These are phyloP conservation scores for Apotomis capreana DNA, from an alignment of 2,888 invertebrate genomes.

Conservation along the genomic window DNA sequence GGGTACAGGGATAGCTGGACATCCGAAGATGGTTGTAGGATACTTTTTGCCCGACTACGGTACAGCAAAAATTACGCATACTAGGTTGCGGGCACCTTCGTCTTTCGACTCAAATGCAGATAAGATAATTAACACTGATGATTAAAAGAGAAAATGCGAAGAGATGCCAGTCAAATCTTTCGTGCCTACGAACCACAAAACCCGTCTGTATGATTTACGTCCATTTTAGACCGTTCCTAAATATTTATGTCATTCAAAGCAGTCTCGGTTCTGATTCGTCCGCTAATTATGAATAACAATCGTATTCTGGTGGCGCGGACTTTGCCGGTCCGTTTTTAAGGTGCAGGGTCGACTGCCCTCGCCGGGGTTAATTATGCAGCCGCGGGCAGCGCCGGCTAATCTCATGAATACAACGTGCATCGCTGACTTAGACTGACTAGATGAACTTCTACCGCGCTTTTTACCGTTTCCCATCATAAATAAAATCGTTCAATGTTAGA, in stretches of 20 bases:
- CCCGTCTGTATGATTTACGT: constrained; percentile 31
- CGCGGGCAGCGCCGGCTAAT: constrained; percentile 28
- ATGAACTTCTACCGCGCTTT: neutral
- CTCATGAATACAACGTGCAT: constrained; percentile 31
- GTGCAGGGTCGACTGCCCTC: constrained; percentile 3
- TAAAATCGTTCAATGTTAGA: too few relatives aligned
- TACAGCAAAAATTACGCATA: too few relatives aligned
- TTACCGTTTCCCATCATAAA: too few relatives aligned
- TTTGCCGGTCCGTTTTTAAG: neutral
- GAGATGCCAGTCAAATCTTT: too few relatives aligned
- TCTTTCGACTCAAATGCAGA: too few relatives aligned
- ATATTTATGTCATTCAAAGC: constrained; percentile 41
- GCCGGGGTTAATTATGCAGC: constrained; percentile 29
- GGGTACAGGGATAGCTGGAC: too few relatives aligned
- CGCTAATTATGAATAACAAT: constrained; percentile 31
- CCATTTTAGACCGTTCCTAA: constrained; percentile 25
- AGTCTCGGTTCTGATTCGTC: constrained; percentile 27
- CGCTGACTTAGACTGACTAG: constrained; percentile 10
- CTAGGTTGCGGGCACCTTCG: too few relatives aligned
- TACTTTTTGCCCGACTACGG: too few relatives aligned
- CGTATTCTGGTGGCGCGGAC: neutral
- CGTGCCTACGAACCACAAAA: neutral
- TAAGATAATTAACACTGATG: too few relatives aligned
- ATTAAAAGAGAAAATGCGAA: too few relatives aligned
- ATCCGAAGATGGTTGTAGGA: too few relatives aligned